phyloP scores from a whole-genome alignment of 2,888 invertebrate species.

The Limulus polyphemus region DNA sequence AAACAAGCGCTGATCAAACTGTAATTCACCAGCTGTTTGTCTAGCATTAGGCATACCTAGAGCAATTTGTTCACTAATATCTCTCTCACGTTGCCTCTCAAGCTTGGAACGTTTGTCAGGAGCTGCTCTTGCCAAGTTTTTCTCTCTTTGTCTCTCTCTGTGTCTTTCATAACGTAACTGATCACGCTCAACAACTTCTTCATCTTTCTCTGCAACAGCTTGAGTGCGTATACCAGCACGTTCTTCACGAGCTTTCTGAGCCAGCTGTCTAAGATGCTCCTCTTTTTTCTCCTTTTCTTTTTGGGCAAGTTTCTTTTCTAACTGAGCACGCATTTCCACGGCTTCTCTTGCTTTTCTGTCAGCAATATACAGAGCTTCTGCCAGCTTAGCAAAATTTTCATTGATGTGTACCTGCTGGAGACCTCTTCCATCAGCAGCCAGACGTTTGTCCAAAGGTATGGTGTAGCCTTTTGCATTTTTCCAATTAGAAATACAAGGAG shows the following conservation, averaged over 20 bases:
- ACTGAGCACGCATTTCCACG: constrained; percentile 87
- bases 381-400: constrained; percentile 96
- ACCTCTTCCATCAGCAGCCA: constrained; percentile 96
- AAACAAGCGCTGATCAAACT: constrained; percentile 91
- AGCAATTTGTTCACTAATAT: constrained; percentile 97
- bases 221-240: constrained; percentile 61
- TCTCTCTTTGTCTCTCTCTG: constrained; percentile 78
- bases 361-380: constrained; percentile 94
- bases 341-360: constrained; percentile 94
- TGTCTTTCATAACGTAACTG: constrained; percentile 75
- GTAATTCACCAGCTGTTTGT: constrained; percentile 51
- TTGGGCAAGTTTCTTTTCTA: constrained; percentile 91
- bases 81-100: constrained; percentile 87
- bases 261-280: constrained; percentile 79
- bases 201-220: constrained; percentile 28
- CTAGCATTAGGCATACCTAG: constrained; percentile 78
- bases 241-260: constrained; percentile 89
- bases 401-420: constrained; percentile 95
- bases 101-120: constrained; percentile 80
- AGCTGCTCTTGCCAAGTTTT: constrained; percentile 83
- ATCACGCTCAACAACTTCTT: constrained; percentile 67
- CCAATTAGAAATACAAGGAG: constrained; percentile 99
- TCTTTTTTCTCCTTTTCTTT: constrained; percentile 97
- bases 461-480: constrained; percentile 97
- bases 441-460: constrained; percentile 90